Evolutionary conservation across 2,113 vertebrate genomes (phyloP).

Genomic region (Larimichthys polyactis): DNA sequence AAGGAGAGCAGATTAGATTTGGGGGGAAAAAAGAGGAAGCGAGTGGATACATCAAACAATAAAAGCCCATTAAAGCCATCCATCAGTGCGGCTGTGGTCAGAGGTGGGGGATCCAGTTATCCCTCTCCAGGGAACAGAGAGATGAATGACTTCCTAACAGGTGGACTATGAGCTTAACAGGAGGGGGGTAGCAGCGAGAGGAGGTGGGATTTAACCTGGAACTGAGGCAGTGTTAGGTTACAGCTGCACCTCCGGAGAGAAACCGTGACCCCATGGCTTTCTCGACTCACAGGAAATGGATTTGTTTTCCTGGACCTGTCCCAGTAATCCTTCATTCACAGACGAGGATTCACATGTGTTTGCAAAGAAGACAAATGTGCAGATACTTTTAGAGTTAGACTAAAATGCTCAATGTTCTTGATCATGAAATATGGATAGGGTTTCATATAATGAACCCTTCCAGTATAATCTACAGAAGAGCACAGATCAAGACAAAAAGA

Average conservation of each 20-base stretch:
- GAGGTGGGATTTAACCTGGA: constrained; percentile 57
- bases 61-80: constrained; percentile 62
- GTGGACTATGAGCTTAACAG: constrained; percentile 63
- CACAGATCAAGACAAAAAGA: background rate
- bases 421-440: background rate
- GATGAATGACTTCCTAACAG: constrained; percentile 81
- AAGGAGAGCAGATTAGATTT: constrained; percentile 25
- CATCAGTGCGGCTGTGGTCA: constrained; percentile 46
- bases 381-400: background rate
- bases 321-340: constrained; percentile 43
- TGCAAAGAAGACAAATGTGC: background rate
- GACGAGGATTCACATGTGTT: background rate
- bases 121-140: constrained; percentile 53
- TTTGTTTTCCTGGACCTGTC: constrained; percentile 63
- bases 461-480: background rate
- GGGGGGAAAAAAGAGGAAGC: constrained; percentile 20
- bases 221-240: constrained; percentile 60
- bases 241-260: constrained; percentile 67
- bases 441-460: background rate
- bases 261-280: constrained; percentile 55
- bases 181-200: constrained; percentile 4
- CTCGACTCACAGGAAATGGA: constrained; percentile 65
- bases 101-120: constrained; percentile 46
- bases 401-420: background rate
- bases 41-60: constrained; percentile 50